Evolutionary conservation across 2,113 vertebrate species (phyloP).

Genomic region (Plotosus lineatus): DNA sequence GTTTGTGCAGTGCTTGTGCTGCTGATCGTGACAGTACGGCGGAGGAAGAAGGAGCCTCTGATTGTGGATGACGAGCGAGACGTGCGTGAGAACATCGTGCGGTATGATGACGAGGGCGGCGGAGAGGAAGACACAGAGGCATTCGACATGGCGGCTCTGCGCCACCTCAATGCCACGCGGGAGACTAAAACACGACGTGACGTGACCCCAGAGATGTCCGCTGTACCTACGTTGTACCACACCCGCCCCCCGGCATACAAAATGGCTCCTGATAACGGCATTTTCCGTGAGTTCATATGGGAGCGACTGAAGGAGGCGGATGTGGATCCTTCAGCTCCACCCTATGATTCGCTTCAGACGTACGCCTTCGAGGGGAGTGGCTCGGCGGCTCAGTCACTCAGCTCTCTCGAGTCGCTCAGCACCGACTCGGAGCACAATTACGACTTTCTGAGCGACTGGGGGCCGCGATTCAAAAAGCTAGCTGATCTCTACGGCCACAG

Average conservation of each 20-base stretch:
- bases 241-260: slow-evolving; percentile 77
- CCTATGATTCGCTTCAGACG: slow-evolving; percentile 88
- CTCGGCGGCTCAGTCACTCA: slow-evolving; percentile 83
- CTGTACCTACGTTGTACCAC: slow-evolving; percentile 72
- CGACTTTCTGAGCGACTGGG: slow-evolving; percentile 89
- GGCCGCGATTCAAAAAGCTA: slow-evolving; percentile 86
- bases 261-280: slow-evolving; percentile 80
- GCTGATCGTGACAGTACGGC: slow-evolving; percentile 82
- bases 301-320: slow-evolving; percentile 85
- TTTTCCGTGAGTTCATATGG: slow-evolving; percentile 87
- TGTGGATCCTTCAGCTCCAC: slow-evolving; percentile 79
- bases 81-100: slow-evolving; percentile 86
- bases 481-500: slow-evolving; percentile 84
- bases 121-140: slow-evolving; percentile 93
- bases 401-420: slow-evolving; percentile 84
- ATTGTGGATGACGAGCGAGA: slow-evolving; percentile 85
- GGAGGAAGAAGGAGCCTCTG: slow-evolving; percentile 83
- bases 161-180: slow-evolving; percentile 80
- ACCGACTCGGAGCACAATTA: slow-evolving; percentile 89
- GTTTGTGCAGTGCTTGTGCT: slow-evolving; percentile 78
- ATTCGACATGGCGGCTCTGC: slow-evolving; percentile 86
- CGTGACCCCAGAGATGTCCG: slow-evolving; percentile 84
- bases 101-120: slow-evolving; percentile 89
- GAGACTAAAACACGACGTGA: slow-evolving; percentile 81
- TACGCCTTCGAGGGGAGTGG: slow-evolving; percentile 85